Percentiles rank a stretch among this genome's conserved stretches.
phyloP scores from a whole-genome alignment of 2,797 vertebrate genomes.

The Sebastes oblongus region DNA sequence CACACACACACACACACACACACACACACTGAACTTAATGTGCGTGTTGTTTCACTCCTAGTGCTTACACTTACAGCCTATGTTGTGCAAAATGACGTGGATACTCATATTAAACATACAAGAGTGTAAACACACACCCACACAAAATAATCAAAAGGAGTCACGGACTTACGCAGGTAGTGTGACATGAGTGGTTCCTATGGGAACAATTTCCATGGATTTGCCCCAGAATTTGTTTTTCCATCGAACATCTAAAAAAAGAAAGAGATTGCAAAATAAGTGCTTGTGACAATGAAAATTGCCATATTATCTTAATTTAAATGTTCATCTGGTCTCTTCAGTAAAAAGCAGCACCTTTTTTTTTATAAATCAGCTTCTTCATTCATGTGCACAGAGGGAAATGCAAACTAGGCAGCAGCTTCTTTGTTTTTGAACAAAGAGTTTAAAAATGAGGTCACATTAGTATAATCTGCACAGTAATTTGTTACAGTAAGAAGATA shows the following conservation, averaged over 20 bases:
- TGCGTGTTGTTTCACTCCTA: not conserved
- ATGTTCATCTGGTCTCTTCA: not conserved
- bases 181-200: conserved; percentile 92
- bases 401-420: not conserved
- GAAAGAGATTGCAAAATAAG: conserved; percentile 16
- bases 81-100: not conserved
- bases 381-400: not conserved
- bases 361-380: not conserved
- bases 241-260: conserved; percentile 92
- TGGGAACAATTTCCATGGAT: conserved; percentile 98
- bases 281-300: not conserved
- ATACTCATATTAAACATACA: not conserved
- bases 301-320: not conserved
- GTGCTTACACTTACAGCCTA: not conserved
- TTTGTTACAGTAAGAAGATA: not conserved
- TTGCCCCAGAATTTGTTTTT: conserved; percentile 99
- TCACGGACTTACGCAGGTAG: conserved; percentile 88
- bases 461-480: not conserved
- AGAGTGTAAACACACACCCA: not conserved
- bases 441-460: not conserved
- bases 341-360: not conserved
- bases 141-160: not conserved
- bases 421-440: conserved; percentile 5
- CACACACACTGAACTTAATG: not conserved
- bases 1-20: not conserved